A percentile compares a stretch with the other conserved stretches of the same genome.
Evolutionary conservation across 2,797 vertebrate species (phyloP).

Genomic region (Petrocephalus sullivani): DNA sequence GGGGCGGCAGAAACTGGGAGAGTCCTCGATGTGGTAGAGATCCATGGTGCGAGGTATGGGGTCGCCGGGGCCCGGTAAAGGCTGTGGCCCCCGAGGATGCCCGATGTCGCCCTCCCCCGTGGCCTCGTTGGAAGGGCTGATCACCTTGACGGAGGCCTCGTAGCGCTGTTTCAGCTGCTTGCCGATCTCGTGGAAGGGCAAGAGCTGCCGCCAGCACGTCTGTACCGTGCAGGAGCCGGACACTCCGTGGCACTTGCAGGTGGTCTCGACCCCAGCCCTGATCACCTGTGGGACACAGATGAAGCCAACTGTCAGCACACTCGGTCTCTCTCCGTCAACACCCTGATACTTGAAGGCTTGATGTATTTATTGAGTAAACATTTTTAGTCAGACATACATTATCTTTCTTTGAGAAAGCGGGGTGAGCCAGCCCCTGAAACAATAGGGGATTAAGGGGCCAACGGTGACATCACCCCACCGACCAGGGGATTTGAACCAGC

Average conservation of each 20-base stretch:
- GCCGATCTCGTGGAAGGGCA: constrained; percentile 93
- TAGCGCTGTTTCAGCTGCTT: constrained; percentile 95
- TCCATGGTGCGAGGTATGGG: constrained; percentile 90
- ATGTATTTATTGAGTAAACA: not conserved
- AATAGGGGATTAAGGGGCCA: not conserved
- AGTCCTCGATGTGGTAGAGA: constrained; percentile 96
- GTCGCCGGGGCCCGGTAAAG: constrained; percentile 63
- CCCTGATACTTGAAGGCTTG: not conserved
- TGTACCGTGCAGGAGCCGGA: constrained; percentile 95
- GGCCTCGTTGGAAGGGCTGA: constrained; percentile 91
- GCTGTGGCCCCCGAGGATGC: constrained; percentile 63
- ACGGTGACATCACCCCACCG: not conserved
- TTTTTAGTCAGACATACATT: not conserved
- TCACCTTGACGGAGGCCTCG: constrained; percentile 85
- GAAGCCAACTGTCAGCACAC: constrained; percentile 16
- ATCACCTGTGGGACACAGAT: constrained; percentile 73
- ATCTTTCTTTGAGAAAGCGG: not conserved
- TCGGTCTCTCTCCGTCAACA: not conserved
- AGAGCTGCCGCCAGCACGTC: constrained; percentile 95
- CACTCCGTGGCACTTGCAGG: constrained; percentile 94
- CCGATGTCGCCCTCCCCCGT: constrained; percentile 88
- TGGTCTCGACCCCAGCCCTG: constrained; percentile 93
- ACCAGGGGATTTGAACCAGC: not conserved
- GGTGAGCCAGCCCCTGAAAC: not conserved
- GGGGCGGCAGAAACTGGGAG: constrained; percentile 88